phyloP scores from a whole-genome alignment of 2,888 invertebrate genomes.

The Pristionchus entomophagus region DNA sequence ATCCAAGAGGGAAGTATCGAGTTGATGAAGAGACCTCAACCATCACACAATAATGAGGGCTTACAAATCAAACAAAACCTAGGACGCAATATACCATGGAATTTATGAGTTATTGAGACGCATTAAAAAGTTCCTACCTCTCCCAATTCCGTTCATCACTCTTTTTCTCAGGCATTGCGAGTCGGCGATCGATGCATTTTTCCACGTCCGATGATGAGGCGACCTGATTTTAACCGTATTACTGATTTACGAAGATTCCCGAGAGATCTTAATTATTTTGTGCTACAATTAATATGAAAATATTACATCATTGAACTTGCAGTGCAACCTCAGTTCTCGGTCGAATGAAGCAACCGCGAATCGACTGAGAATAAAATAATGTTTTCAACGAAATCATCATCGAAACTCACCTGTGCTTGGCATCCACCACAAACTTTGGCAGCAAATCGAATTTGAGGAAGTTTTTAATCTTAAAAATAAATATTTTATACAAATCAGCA shows the following conservation, averaged over 20 bases:
- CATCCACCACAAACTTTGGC: neutral
- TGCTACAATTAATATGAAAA: neutral
- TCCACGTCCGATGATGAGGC: neutral
- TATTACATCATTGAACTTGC: constrained; percentile 39
- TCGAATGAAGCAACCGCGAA: constrained; percentile 41
- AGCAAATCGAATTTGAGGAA: constrained; percentile 25
- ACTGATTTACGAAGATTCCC: neutral
- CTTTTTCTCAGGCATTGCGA: neutral
- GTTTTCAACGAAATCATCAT: neutral
- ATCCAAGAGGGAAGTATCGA: neutral
- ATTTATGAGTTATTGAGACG: neutral
- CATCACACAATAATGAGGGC: neutral
- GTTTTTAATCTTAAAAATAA: neutral
- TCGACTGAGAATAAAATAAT: constrained; percentile 9
- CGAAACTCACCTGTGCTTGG: constrained; percentile 10
- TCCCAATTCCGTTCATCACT: constrained; percentile 16
- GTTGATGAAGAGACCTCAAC: neutral
- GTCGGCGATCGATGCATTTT: neutral
- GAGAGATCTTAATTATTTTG: neutral
- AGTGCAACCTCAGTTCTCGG: neutral
- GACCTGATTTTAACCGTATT: constrained; percentile 31
- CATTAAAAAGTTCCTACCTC: neutral
- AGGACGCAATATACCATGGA: neutral
- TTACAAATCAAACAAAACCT: neutral
- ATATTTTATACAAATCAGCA: too few relatives aligned